Base-by-base conservation (phyloP, 1,140 invertebrate genomes). In the Drosophila lini region DNA sequence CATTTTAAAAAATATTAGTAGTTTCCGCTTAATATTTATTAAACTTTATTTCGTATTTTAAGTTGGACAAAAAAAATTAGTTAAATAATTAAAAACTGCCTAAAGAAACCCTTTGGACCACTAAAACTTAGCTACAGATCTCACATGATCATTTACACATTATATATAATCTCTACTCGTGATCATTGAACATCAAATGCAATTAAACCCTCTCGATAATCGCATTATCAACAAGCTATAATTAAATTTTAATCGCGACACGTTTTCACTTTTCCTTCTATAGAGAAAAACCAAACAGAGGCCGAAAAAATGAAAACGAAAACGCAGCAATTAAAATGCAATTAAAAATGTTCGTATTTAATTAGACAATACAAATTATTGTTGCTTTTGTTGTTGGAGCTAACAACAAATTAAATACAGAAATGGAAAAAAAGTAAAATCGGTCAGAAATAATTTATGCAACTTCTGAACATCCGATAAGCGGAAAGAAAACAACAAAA, bases 301-400 rank as follows among this genome's bases (percentile, higher is more conserved):
- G 52, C 38, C 76, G n/a, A 48, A 73, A 68, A 77, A 78, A 57
- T 73, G 52, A 68, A 79, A 62, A 77, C 52, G 48, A 68, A 86
- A 86, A 68, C 57, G 28, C 47, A 83, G 58, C 76, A 88, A 88
- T 88, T 86, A 86, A 83, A 83, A 59, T 48, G 61, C 73, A 88
- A 88, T 88, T 88, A 89, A 83, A 86, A 86, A 63, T 44, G 74
- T 80, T 80, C 48, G n/a, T 65, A 74, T 59, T 78, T 69, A 80
- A 73, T 77, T 69, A 67, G 31, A 57, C 61, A 47, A 34, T 45
- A 45, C 34, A 7, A 41, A 45, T 32, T 58, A 45, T 71, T 60
- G 40, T 57, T 50, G 25, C 58, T 80, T 36, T 40, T 44, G 34
- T 68, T 65, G 40, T 64, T 32, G 16, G 3, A 55, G 60, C 32